Conservation (phyloP, 1,140 invertebrate genomes). For the Arion vulgaris region DNA sequence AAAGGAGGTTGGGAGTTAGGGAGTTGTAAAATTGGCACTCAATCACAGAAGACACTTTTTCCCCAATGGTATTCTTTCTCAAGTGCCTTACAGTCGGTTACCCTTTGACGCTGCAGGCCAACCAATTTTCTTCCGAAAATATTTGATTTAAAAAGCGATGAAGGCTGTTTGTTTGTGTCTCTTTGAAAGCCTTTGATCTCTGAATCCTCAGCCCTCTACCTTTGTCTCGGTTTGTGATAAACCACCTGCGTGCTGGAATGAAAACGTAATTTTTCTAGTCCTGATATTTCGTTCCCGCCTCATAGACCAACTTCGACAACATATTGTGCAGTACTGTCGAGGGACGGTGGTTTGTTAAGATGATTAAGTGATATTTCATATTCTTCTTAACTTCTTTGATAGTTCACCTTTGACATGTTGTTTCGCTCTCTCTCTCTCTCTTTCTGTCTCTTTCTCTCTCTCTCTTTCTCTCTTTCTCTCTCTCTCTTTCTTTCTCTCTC, state of each 20-base stretch:
- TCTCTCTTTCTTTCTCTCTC: not conserved
- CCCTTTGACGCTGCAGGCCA: constrained; percentile 7
- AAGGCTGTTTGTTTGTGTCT: constrained; percentile 14
- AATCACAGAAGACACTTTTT: constrained; percentile 14
- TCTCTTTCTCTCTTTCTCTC: not conserved
- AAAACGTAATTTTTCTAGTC: constrained; percentile 17
- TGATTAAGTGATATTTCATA: not conserved
- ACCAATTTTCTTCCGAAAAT: constrained; percentile 19
- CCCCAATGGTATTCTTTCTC: not conserved
- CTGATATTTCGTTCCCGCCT: not conserved
- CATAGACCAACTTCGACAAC: not conserved
- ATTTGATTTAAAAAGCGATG: constrained; percentile 6
- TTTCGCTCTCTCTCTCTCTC: not conserved
- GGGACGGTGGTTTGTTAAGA: not conserved
- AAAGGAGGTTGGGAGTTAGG: not conserved
- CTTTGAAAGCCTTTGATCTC: constrained; percentile 1
- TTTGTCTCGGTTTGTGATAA: constrained; percentile 14
- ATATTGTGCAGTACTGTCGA: not conserved
- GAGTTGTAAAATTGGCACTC: not conserved
- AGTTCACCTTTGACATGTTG: not conserved
- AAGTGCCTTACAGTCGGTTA: constrained; percentile 6
- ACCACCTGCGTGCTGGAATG: constrained; percentile 5
- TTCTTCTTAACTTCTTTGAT: not conserved
- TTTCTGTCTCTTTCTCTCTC: not conserved
- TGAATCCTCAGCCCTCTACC: not conserved